Base-by-base conservation (phyloP, 2,113 vertebrate genomes). In the Lipophrys pholis region DNA sequence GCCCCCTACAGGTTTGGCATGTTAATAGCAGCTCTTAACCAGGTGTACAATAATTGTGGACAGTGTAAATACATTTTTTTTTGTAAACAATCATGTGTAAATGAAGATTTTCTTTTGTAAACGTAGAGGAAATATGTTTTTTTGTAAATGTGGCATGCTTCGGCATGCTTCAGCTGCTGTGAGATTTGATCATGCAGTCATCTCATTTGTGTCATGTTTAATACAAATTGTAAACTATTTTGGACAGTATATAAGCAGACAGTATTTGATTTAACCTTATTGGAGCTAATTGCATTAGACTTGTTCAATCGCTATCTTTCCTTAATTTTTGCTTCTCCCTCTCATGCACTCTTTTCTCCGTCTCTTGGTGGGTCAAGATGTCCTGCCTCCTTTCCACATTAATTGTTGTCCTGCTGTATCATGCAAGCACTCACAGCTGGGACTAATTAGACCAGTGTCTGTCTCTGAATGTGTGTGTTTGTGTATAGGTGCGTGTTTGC, bases 391-490 rank as follows among this genome's bases (percentile, higher is more conserved):
- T 79, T 73, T 86, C 75, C 65, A 83, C 74, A 86, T 90, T 88
- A 88, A 86, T 87, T 84, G 89, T 84, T 89, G 82, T 88, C 88
- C 85, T 67, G 86, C 73, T 85, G 78, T 88, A 90, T 88, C 89
- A 89, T 76, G 80, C 89, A 88, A 84, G 78, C 79, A 78, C 76
- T 76, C 67, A 52, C 89, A 90, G 86, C 89, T 91, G 89, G 74
- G 61, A 76, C 71, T 83, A 73, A 87, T 92, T 88, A 86, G 78
- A 88, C 78, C 58, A 72, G 78, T 77, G 78, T 77, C 60, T 84
- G 75, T 72, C 49, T 83, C 14, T 81, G 15, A 38, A 3, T 48
- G 73, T 80, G 60, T 68, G 64, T 64, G 77, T 82, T 56, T 73
- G 54, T 58, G 50, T 82, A 55, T 61, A 11, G 65, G 17, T 76